Conservation (phyloP, 2,888 invertebrate genomes). For the Horisme vitalbata region DNA sequence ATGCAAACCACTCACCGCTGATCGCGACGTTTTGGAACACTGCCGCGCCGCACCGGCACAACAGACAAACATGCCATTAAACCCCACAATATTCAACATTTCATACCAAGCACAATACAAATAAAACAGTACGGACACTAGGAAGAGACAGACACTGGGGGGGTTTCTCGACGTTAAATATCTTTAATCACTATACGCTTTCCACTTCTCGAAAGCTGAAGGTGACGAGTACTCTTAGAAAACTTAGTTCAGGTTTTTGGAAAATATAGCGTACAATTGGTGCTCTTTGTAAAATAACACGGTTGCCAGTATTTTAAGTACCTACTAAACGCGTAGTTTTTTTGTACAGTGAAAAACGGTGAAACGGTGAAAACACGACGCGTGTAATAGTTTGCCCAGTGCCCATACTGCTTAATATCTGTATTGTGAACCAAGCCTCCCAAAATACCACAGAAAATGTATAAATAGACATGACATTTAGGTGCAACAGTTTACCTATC, state of each 20-base stretch:
- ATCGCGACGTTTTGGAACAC: conserved; percentile 98
- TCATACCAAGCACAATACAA: conserved; percentile 20
- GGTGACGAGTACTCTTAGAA: too few relatives aligned
- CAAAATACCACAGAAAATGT: conserved; percentile 12
- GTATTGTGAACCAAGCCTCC: conserved; percentile 12
- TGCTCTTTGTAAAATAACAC: too few relatives aligned
- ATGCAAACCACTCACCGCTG: conserved; percentile 93
- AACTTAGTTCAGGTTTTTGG: too few relatives aligned
- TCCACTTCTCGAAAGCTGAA: too few relatives aligned
- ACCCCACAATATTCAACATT: conserved; percentile 43
- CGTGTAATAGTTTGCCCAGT: not conserved
- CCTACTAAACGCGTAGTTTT: too few relatives aligned
- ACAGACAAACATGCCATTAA: conserved; percentile 81
- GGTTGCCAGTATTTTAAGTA: too few relatives aligned
- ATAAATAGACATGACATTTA: conserved; percentile 19
- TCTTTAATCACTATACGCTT: too few relatives aligned
- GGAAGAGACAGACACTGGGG: not conserved
- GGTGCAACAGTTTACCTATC: conserved; percentile 19
- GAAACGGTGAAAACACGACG: not conserved
- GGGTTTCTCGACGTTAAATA: too few relatives aligned
- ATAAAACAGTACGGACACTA: conserved; percentile 10
- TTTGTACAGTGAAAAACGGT: too few relatives aligned
- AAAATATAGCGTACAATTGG: not conserved
- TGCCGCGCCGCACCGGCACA: conserved; percentile 83
- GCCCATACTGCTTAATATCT: conserved; percentile 12